Evolutionary conservation across 1,140 invertebrate species (phyloP), one percentile per base, ranked within the genome.

Genomic region (Andrena cerasifolii): DNA sequence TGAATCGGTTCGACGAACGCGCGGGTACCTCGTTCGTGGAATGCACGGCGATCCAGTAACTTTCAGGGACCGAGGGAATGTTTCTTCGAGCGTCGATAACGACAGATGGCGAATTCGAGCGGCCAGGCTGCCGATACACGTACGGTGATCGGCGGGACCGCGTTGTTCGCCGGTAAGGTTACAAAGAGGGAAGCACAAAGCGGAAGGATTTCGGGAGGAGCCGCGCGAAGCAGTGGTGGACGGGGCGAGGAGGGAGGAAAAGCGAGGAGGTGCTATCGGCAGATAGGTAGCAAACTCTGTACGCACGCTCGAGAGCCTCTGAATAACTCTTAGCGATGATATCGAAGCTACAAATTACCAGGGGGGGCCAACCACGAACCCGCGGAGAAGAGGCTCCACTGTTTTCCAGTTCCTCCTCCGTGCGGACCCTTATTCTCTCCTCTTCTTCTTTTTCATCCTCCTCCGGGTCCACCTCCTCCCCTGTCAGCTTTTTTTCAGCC

Each of bases 301-400:
- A 82, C 75, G 70, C 78, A 79, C 81, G 82, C 49, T 82, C 67
- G 61, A 80, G 61, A 59, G 77, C 83, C 85, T 85, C 73, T 61
- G 77, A 86, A 87, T 86, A 87, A 87, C 85, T 83, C 63, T 61
- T 36, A 61, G 82, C 82, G 86, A 87, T 87, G 85, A 87, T 87
- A 87, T 86, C 86, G 83, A 36, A 73, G 80, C 78, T 87, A 87
- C 85, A 86, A 87, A 87, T 87, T 87, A 87, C 85, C 78, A 77
- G 68, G 78, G 68, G 75, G 72, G 83, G 79, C 71, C 79, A 84
- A 86, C 82, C 86, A 84, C 79, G 76, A 78, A 82, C 77, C 45
- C 47, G 65, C 54, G 56, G 49, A 75, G 78, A 78, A 71, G 16
- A 65, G 53, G 43, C 61, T 70, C 78, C 56, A 43, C 73, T 43